Percentiles rank a stretch among this genome's conserved stretches.
These are phyloP conservation scores for Erinaceus europaeus DNA, from an alignment of 2,113 vertebrate species.

Conservation along the genomic window DNA sequence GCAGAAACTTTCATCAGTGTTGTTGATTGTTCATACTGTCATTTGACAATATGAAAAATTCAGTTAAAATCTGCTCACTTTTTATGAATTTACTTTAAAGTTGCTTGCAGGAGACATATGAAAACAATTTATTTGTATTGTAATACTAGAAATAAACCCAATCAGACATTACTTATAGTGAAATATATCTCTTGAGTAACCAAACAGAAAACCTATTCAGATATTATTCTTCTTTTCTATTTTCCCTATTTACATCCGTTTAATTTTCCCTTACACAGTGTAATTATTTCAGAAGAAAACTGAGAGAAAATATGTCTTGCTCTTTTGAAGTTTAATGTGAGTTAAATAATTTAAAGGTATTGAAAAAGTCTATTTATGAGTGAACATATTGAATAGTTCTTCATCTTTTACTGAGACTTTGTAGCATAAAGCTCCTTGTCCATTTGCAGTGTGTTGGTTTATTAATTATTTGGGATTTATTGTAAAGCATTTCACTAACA, in stretches of 20 bases:
- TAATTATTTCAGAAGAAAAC: background rate
- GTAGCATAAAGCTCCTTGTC: background rate
- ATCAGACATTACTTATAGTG: background rate
- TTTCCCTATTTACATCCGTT: background rate
- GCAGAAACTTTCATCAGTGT: background rate
- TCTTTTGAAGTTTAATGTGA: background rate
- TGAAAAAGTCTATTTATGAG: background rate
- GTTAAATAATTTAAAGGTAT: background rate
- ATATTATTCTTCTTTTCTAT: background rate
- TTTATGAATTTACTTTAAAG: background rate
- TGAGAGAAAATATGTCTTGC: background rate
- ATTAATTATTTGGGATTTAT: background rate
- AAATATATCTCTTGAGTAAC: background rate
- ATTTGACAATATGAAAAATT: no score
- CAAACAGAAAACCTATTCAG: background rate
- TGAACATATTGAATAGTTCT: background rate
- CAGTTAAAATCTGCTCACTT: background rate
- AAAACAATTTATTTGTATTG: background rate
- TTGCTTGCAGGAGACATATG: background rate
- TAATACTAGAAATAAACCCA: background rate
- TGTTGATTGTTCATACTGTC: no score
- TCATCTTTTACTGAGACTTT: background rate
- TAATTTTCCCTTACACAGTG: background rate
- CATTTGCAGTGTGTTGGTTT: background rate
- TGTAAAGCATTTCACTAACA: slow-evolving; percentile 31